Conservation (phyloP, 2,797 vertebrate genomes). For the Xenops minutus region DNA sequence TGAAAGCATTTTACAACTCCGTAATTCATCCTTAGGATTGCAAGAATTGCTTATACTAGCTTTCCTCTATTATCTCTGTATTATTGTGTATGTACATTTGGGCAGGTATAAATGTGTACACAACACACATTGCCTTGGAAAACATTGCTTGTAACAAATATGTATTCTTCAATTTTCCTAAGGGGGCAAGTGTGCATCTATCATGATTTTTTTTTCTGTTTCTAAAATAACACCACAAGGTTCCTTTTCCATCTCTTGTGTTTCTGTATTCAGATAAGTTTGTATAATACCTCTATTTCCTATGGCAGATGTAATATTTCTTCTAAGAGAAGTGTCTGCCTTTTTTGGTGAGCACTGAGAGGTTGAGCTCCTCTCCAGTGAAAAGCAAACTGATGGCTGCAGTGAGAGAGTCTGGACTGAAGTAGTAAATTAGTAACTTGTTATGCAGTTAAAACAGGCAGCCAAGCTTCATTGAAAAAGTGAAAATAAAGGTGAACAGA, state of each 20-base stretch:
- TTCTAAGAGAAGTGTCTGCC: conserved; percentile 20
- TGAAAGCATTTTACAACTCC: background rate
- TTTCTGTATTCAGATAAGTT: conserved; percentile 47
- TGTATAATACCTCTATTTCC: background rate
- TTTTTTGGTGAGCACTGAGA: background rate
- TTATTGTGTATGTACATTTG: background rate
- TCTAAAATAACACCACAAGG: background rate
- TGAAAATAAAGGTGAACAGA: background rate
- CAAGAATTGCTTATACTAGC: background rate
- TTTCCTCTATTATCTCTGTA: background rate
- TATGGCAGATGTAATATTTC: background rate
- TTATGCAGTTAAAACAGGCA: background rate
- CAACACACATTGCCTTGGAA: background rate
- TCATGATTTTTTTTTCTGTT: background rate
- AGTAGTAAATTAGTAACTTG: background rate
- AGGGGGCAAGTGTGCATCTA: background rate
- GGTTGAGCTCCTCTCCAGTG: background rate
- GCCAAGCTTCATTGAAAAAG: background rate
- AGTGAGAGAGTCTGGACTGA: background rate
- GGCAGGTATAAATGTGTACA: background rate
- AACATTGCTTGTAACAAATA: background rate
- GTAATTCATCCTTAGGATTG: background rate
- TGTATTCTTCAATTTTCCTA: background rate
- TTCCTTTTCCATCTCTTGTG: background rate
- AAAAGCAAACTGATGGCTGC: background rate